Evolutionary conservation across 1,140 invertebrate species (phyloP), one percentile per base, ranked within the genome.

Genomic region (Probaryconus sp.): DNA sequence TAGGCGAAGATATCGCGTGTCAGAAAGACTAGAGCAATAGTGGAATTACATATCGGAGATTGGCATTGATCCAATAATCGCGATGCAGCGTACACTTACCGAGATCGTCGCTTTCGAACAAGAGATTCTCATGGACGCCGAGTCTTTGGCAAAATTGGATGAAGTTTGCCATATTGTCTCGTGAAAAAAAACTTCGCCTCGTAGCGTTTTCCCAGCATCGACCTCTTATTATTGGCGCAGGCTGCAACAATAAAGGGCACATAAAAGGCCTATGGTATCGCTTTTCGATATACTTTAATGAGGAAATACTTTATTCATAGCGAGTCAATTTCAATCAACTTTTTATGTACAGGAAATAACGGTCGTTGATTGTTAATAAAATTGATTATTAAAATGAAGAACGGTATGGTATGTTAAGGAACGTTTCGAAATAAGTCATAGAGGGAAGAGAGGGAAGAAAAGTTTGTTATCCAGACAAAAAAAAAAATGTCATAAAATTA

Each of bases 101-200:
- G 67, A 97, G 89, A 88, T 96, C 95, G 81, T 98, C 96, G 73
- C 96, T 97, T 89, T 98, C 96, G 85, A 98, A 98, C 7, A 95
- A 90, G 42, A 95, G 90, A 88, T 93, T 96, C 87, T 97, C 94
- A 76, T 96, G 94, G 3, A 98, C 94, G 6, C 95, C 95, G 10
- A 97, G 90, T 35, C 93, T 90, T 28, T 94, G 89, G 81, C 95
- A 96, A 90, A 97, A 98, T 67, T 93, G 92, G 73, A 98, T 94
- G 84, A 97, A 98, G 87, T 97, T 97, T 78, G 95, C 94, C 79
- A 96, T 94, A 85, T 98, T 98, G 87, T 98, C 96, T 13, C 96
- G 89, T 0, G 95, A 94, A 81, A 95, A 96, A 88, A 97, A 98
- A 73, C 94, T 95, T 58, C 92, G 88, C 14, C 92, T 87, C 28